Base-by-base conservation (phyloP, 92 coral and sea anemone genomes). In the Blastomussa wellsi region DNA sequence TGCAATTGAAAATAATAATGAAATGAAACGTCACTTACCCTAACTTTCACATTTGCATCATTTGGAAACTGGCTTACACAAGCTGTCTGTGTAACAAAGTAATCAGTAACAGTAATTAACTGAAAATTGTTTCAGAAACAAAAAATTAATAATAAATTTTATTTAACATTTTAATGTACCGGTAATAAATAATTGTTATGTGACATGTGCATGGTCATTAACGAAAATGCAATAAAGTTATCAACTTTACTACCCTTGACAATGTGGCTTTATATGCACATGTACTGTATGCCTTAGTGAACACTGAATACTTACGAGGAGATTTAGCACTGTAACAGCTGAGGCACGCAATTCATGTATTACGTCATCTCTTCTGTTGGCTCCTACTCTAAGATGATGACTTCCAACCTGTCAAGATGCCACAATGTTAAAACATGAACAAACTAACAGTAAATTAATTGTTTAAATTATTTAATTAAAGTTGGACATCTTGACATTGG, bases 331-430 rank as follows among this genome's bases (percentile, higher is more conserved):
- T 35, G 83, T 55, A 60, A 53, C 80, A 32, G 99, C 93, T 8
- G 99, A 94, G 32, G 89, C 91, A 33, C 98, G 85, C 0, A 97
- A 85, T 62, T 97, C 97, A 87, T 88, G 89, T n/a, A 83, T 76
- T 8, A 97, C 99, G 28, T 93, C 97, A 16, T 94, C 97, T 79
- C 99, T 87, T 88, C 99, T 88, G 84, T 97, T 97, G 32, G 99
- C 95, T 44, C 99, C 99, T 29, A 97, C 95, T 86, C 97, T 86
- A 49, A 96, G 87, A 74, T 94, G 98, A 75, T 96, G 98, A 73
- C 98, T 97, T 60, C 94, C 98, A 79, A 97, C 99, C 98, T 96
- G 47, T 7, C 80, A 73, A 29, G n/a, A 53, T 31, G 32, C 22
- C 76, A 85, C 66, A 3, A 7, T 41, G 44, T 41, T 41, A 3